Base-by-base conservation (phyloP, 2,888 invertebrate species). In the Nomada goodeniana region DNA sequence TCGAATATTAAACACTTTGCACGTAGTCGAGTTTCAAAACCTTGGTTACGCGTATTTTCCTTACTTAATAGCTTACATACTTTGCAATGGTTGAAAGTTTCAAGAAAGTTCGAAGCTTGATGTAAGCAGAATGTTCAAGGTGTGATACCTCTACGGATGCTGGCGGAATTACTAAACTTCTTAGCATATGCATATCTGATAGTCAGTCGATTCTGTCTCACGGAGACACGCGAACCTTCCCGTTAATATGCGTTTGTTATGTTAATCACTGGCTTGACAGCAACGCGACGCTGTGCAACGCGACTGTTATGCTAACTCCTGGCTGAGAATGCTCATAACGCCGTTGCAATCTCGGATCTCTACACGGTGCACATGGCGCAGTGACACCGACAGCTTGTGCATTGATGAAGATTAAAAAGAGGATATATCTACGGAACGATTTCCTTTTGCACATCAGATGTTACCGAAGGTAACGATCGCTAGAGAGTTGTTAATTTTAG, bases 161-260 rank as follows among this genome's bases (percentile, higher is more conserved):
- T 10, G 18, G 15, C 20, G 10, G 13, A 29, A 9, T 55, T 15
- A 13, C n/a, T 1, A 11, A 52, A 57, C 15, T 57, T 68, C 79
- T 78, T 23, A 15, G 10, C 75, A 18, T 42, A 42, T 4, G 9
- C 10, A 13, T 13, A 3, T n/a, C 20, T 11, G 13, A 10, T 11
- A 42, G 76, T 18, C 11, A 44, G 18, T 53, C 44, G 76, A 53
- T 67, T 26, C 42, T 10, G 9, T 42, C 42, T 11, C 11, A 13
- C n/a, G 29, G 60, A 50, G n/a, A 36, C 26, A 44, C 44, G 63
- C 23, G 60, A 71, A 44, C 82, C 76, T 59, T 73, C 73, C 11
- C 26, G 83, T 86, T 87, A 89, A 87, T 86, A 78, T 84, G 80
- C 90, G 87, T 90, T 87, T 91, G 89, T 91, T 90, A 91, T 90